phyloP scores from a whole-genome alignment of 2,888 invertebrate species.

The Ctenicera cuprea region DNA sequence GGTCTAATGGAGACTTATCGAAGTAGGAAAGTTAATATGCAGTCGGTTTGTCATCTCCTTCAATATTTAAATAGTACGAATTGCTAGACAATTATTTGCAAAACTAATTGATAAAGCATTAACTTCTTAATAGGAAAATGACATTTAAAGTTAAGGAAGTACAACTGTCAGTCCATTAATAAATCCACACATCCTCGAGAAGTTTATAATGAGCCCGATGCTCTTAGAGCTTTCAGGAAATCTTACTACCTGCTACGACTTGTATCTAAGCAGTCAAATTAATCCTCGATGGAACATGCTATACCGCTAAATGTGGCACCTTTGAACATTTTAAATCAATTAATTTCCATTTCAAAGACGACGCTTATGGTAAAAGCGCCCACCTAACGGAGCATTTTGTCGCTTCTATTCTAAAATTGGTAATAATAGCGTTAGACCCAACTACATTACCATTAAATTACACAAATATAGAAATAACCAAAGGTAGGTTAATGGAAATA shows the following conservation, averaged over 20 bases:
- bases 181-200: constrained; percentile 18
- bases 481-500: constrained; percentile 13
- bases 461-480: constrained; percentile 30
- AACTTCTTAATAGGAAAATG: constrained; percentile 38
- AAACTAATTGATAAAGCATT: constrained; percentile 51
- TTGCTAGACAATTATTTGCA: constrained; percentile 43
- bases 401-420: constrained; percentile 34
- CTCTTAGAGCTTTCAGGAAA: constrained; percentile 15
- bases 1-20: constrained; percentile 21
- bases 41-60: constrained; percentile 35
- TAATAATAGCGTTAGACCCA: constrained; percentile 35
- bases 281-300: constrained; percentile 13
- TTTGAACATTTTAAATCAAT: constrained; percentile 30
- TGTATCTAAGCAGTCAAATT: constrained; percentile 5
- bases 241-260: not conserved
- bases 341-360: constrained; percentile 43
- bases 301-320: constrained; percentile 19
- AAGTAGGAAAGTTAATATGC: constrained; percentile 23
- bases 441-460: constrained; percentile 38
- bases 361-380: constrained; percentile 31
- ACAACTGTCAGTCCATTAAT: constrained; percentile 25
- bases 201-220: not conserved
- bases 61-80: constrained; percentile 43
- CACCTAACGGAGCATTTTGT: constrained; percentile 35
- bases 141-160: constrained; percentile 39